phyloP scores from a whole-genome alignment of 2,113 vertebrate species.

The Ailuropoda melanoleuca region DNA sequence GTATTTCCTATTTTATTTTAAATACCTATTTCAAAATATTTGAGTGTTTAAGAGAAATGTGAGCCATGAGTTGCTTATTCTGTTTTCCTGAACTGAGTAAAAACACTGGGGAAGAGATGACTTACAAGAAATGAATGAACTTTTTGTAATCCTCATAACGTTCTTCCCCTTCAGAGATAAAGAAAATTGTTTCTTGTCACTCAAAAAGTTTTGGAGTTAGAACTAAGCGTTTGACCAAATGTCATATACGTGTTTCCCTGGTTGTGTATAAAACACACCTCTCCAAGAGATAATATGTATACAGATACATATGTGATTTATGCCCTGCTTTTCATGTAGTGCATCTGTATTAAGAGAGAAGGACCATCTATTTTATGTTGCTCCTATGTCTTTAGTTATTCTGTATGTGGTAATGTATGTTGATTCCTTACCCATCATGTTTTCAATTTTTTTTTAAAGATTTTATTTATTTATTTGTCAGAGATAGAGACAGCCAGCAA shows the following conservation, averaged over 20 bases:
- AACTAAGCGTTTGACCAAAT: not conserved
- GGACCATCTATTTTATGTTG: not conserved
- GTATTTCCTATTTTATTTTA: constrained; percentile 14
- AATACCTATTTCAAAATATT: not conserved
- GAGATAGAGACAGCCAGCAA: no score
- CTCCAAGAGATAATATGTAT: not conserved
- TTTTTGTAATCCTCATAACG: not conserved
- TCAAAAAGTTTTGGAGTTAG: not conserved
- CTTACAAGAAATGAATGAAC: not conserved
- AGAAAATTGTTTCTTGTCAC: not conserved
- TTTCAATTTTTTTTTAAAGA: constrained; percentile 16
- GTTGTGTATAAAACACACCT: not conserved
- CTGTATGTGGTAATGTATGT: not conserved
- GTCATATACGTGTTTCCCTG: not conserved
- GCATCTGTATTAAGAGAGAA: not conserved
- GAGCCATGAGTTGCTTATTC: not conserved
- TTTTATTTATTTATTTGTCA: no score
- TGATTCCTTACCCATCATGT: not conserved
- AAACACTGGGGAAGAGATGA: not conserved
- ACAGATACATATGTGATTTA: not conserved
- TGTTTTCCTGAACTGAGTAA: not conserved
- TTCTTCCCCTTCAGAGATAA: not conserved
- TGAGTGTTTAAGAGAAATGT: not conserved
- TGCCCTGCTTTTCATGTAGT: not conserved
- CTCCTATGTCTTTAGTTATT: not conserved